phyloP scores from a whole-genome alignment of 64 coral and sea anemone genomes.

The Actinia equina region DNA sequence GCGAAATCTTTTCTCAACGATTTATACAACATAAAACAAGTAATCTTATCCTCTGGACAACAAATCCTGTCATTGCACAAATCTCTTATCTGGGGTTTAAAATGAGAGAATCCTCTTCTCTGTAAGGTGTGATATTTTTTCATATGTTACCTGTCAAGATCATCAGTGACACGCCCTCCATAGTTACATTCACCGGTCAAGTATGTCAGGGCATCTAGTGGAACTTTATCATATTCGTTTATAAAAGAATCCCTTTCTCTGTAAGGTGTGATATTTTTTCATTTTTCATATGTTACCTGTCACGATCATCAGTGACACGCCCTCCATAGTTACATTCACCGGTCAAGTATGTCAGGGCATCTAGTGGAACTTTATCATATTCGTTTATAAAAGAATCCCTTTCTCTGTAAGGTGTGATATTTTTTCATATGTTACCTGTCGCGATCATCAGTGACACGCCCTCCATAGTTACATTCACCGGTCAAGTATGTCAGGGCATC shows the following conservation, averaged over 20 bases:
- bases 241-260: no score
- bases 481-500: slow-evolving; percentile 91
- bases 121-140: no score
- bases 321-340: slow-evolving; percentile 98
- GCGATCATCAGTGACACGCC: slow-evolving; percentile 86
- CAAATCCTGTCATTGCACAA: no score
- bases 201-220: slow-evolving; percentile 84
- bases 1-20: no score
- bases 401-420: no score
- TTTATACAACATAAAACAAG: no score
- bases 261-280: background rate
- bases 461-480: slow-evolving; percentile 96
- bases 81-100: no score
- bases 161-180: slow-evolving; percentile 91
- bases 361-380: slow-evolving; percentile 80
- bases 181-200: slow-evolving; percentile 96
- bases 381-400: no score
- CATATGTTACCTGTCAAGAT: slow-evolving; percentile 59
- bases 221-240: slow-evolving; percentile 83
- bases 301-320: slow-evolving; percentile 85
- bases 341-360: slow-evolving; percentile 86
- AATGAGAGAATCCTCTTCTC: no score
- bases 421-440: slow-evolving; percentile 46
- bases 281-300: slow-evolving; percentile 39
- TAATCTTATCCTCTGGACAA: no score